Percentiles rank a stretch among this genome's conserved stretches.
phyloP scores from a whole-genome alignment of 2,888 invertebrate species.

The Lithodes maja region DNA sequence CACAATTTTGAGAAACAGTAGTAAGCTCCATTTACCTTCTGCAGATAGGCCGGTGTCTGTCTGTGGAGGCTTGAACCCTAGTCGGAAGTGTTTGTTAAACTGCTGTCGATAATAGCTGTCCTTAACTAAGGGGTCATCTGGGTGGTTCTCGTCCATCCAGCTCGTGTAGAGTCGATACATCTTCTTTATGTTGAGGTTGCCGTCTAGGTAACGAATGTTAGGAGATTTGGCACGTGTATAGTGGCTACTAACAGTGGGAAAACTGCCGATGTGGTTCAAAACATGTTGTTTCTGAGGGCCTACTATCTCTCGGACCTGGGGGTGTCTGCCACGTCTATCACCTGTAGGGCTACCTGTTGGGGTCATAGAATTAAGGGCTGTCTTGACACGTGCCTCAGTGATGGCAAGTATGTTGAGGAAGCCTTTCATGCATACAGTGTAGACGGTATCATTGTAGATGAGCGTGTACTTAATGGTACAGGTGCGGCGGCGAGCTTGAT shows the following conservation, averaged over 20 bases:
- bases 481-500: not conserved
- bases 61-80: constrained; percentile 14
- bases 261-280: not conserved
- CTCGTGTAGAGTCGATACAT: constrained; percentile 11
- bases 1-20: too few relatives aligned
- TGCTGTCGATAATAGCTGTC: not conserved
- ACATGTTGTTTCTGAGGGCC: not conserved
- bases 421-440: constrained; percentile 1
- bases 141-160: constrained; percentile 10
- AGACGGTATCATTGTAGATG: not conserved
- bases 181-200: not conserved
- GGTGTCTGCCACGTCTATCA: constrained; percentile 24
- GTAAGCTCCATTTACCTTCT: too few relatives aligned
- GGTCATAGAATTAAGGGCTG: constrained; percentile 4
- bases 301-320: not conserved
- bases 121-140: not conserved
- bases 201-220: not conserved
- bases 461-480: constrained; percentile 23
- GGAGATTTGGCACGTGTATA: constrained; percentile 32
- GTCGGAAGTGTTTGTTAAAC: not conserved
- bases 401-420: constrained; percentile 1
- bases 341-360: not conserved
- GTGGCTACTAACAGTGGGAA: constrained; percentile 9
- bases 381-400: constrained; percentile 7
- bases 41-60: too few relatives aligned